Base-by-base conservation (phyloP, 1,140 invertebrate species). In the Dendrolimus kikuchii region DNA sequence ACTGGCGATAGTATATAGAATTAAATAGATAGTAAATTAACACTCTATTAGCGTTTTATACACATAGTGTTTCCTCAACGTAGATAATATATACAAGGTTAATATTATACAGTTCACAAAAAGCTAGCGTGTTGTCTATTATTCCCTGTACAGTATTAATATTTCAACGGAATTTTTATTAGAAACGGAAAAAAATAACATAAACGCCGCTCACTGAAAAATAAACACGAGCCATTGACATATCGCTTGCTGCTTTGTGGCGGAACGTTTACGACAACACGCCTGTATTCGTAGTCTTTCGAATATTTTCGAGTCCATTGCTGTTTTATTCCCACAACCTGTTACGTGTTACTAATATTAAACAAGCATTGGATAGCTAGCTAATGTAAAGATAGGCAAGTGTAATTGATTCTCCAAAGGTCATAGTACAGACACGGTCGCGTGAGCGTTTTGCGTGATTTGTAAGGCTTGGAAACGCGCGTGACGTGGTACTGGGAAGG, bases 221-320 rank as follows among this genome's bases (percentile, higher is more conserved):
- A 80, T 78, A 78, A 80, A 82, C 75, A 74, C n/a, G 65, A 69
- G 60, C 70, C 73, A 82, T 82, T 80, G 79, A 80, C 77, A 77
- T 77, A 71, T 77, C 69, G 68, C n/a, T n/a, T 62, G 59, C 57
- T 59, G 38, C 51, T 49, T 49, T 47, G 6, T 44, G 42, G 41
- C 23, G 9, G 6, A 37, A 5, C 48, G 7, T 49, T 57, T 43
- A 38, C 49, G n/a, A n/a, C n/a, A n/a, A n/a, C n/a, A n/a, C n/a
- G n/a, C n/a, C n/a, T n/a, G n/a, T n/a, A n/a, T n/a, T n/a, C n/a
- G n/a, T n/a, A n/a, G n/a, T n/a, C n/a, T n/a, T n/a, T n/a, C n/a
- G n/a, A n/a, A n/a, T n/a, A n/a, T n/a, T n/a, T n/a, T n/a, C n/a
- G n/a, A n/a, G n/a, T n/a, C n/a, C n/a, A n/a, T n/a, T n/a, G n/a